Evolutionary conservation across 2,113 vertebrate species (phyloP).

Genomic region (Galeopterus variegatus): DNA sequence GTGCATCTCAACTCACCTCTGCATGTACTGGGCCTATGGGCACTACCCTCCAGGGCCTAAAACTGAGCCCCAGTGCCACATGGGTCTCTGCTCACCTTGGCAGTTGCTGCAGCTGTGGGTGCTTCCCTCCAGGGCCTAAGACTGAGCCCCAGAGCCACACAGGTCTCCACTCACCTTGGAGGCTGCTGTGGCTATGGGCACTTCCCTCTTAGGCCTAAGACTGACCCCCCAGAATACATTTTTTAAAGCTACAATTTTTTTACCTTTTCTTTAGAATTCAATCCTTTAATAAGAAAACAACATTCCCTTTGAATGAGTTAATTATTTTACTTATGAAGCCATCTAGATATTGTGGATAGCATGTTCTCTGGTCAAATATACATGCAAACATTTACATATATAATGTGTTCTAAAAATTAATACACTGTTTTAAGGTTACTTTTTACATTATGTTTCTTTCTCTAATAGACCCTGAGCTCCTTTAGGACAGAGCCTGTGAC

Average conservation of each 20-base stretch:
- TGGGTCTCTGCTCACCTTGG: too few species aligned
- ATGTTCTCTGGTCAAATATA: neutral
- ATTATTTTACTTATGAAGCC: neutral
- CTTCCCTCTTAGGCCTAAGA: too few species aligned
- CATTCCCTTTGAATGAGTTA: neutral
- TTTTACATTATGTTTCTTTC: neutral
- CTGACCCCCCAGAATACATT: neutral
- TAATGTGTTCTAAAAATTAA: neutral
- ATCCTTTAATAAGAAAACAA: neutral
- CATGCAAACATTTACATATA: neutral
- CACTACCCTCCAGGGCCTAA: too few species aligned
- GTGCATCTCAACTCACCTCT: too few species aligned
- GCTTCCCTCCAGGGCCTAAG: too few species aligned
- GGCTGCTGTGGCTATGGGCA: too few species aligned
- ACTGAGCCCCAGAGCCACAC: too few species aligned
- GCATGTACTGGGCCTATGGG: too few species aligned
- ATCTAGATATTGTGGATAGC: neutral
- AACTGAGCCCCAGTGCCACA: too few species aligned
- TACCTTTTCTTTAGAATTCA: neutral
- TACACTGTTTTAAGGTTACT: neutral
- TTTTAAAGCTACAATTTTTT: neutral
- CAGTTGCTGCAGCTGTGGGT: too few species aligned
- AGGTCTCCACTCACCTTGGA: too few species aligned
- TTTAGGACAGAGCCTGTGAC: neutral
- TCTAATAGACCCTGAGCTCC: neutral